phyloP scores from a whole-genome alignment of 2,797 vertebrate species.

The Chiloscyllium punctatum region DNA sequence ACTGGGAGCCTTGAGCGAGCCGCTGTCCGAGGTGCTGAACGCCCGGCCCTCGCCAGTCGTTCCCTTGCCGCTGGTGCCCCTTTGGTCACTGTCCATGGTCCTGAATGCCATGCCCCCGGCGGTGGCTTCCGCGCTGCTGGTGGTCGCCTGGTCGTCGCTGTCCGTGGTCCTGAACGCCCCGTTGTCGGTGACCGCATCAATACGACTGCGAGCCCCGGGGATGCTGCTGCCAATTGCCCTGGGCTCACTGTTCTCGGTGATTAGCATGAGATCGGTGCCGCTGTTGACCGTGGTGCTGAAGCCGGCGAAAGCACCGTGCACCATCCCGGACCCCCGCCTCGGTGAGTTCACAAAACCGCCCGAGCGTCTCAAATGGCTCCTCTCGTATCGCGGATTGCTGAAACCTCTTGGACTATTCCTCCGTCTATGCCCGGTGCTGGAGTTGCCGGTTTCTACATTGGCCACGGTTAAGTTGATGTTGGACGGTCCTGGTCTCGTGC shows the following conservation, averaged over 20 bases:
- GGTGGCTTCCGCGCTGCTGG: neutral
- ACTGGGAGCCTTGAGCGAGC: neutral
- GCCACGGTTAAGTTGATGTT: constrained; percentile 42
- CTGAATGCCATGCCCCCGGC: neutral
- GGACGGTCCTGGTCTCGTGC: constrained; percentile 38
- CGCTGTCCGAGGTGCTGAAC: neutral
- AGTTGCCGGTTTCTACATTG: neutral
- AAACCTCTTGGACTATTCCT: neutral
- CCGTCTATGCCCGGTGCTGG: neutral
- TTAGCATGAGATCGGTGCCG: neutral
- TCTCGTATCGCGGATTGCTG: neutral
- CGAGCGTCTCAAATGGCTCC: constrained; percentile 4
- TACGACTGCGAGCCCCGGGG: too few relatives aligned
- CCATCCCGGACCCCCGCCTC: neutral
- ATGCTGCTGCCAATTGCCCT: neutral
- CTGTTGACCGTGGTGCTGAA: neutral
- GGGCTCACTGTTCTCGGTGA: neutral
- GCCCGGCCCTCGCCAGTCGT: too few relatives aligned
- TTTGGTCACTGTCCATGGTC: neutral
- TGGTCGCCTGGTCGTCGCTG: neutral
- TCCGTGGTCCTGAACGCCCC: neutral
- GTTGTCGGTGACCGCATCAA: neutral
- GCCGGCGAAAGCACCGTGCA: neutral
- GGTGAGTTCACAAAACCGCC: neutral
- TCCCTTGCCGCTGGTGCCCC: too few relatives aligned